A percentile compares a stretch with the other conserved stretches of the same genome.
Evolutionary conservation across 2,113 vertebrate genomes (phyloP).

Genomic region (Macaca nemestrina): DNA sequence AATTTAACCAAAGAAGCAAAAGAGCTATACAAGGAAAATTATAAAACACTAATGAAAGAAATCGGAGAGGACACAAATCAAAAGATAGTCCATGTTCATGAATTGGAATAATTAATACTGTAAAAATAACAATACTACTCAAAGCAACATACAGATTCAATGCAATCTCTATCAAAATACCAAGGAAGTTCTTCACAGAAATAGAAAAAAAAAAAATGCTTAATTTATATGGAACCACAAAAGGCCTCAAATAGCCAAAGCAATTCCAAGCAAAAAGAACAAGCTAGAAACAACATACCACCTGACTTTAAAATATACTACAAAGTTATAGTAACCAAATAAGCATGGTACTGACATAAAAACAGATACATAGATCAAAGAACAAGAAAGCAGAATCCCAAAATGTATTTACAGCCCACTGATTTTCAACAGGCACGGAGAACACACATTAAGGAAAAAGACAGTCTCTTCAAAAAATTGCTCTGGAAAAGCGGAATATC

Average conservation of each 20-base stretch:
- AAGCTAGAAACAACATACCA: not conserved
- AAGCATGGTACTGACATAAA: not conserved
- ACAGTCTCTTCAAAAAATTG: not conserved
- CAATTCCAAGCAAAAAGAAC: not conserved
- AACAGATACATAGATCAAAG: not conserved
- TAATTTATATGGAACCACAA: not conserved
- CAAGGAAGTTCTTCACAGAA: not conserved
- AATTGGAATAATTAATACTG: not conserved
- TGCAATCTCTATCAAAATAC: not conserved
- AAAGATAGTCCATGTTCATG: not conserved
- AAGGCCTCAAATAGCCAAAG: not conserved
- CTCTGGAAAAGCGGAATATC: not conserved
- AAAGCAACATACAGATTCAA: not conserved
- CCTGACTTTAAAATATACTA: not conserved
- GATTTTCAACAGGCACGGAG: not conserved
- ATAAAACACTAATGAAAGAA: not conserved
- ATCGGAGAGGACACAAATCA: not conserved
- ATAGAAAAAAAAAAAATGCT: not conserved
- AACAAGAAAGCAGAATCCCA: not conserved
- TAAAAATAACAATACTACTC: not conserved
- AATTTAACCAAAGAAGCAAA: not conserved
- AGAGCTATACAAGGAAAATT: not conserved
- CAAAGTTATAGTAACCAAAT: not conserved
- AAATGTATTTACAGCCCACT: not conserved
- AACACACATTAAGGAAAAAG: not conserved